Percentiles rank a stretch among this genome's conserved stretches.
phyloP scores from a whole-genome alignment of 1,140 invertebrate species.

The Thaumatotibia leucotreta region DNA sequence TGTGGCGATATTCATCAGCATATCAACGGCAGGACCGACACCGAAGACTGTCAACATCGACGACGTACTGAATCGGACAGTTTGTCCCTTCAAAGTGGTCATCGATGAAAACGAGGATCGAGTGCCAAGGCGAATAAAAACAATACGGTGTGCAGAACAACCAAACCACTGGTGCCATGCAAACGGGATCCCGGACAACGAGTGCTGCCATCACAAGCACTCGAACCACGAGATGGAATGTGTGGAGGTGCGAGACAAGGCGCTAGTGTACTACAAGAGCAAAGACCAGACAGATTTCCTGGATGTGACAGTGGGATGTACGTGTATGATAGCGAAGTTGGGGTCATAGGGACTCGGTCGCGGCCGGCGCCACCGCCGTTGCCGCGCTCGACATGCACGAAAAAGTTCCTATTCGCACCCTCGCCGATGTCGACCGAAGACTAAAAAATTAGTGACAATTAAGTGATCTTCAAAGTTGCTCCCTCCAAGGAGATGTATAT shows the following conservation, averaged over 20 bases:
- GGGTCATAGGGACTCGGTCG: slow-evolving; percentile 15
- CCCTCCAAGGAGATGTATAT: too few relatives aligned
- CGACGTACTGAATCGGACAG: slow-evolving; percentile 43
- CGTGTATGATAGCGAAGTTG: slow-evolving; percentile 42
- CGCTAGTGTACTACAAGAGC: slow-evolving; percentile 46
- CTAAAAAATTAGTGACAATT: background rate
- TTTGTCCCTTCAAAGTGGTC: slow-evolving; percentile 52
- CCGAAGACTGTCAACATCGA: slow-evolving; percentile 30
- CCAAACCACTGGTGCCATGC: slow-evolving; percentile 40
- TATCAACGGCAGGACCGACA: slow-evolving; percentile 11
- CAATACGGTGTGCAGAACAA: slow-evolving; percentile 41
- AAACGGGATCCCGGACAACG: slow-evolving; percentile 34
- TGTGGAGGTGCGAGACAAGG: slow-evolving; percentile 52
- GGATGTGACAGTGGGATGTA: slow-evolving; percentile 54
- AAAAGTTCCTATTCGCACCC: background rate
- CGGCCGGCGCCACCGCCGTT: slow-evolving; percentile 20
- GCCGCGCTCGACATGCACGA: slow-evolving; percentile 14
- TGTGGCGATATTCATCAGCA: slow-evolving; percentile 11
- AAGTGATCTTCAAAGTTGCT: background rate
- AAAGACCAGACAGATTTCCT: slow-evolving; percentile 15
- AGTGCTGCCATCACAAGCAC: slow-evolving; percentile 46
- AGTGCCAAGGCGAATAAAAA: slow-evolving; percentile 54
- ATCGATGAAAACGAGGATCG: slow-evolving; percentile 40
- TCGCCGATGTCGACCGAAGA: slow-evolving; percentile 16
- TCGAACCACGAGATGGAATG: slow-evolving; percentile 39